Evolutionary conservation across 2,888 invertebrate species (phyloP).

Genomic region (Chelonus formosanus): DNA sequence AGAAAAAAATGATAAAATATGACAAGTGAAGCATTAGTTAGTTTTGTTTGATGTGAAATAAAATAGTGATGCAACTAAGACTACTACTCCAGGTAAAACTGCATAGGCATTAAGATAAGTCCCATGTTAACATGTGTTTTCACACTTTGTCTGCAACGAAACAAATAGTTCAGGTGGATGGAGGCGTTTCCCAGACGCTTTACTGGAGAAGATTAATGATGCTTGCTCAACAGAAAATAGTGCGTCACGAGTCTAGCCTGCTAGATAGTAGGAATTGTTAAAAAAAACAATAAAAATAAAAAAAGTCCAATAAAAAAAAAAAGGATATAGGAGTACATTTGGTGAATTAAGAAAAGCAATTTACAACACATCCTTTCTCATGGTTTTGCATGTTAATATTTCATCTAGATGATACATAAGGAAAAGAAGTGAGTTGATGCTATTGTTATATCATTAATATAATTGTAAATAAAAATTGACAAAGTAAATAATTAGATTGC

Average conservation of each 20-base stretch:
- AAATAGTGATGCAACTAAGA: neutral
- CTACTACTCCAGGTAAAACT: slow-evolving; percentile 15
- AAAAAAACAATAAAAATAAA: slow-evolving; percentile 14
- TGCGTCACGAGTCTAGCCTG: slow-evolving; percentile 8
- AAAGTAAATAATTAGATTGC: neutral
- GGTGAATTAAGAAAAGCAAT: no score
- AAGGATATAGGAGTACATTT: no score
- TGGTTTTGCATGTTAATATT: no score
- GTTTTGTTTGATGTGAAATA: no score
- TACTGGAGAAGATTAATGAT: slow-evolving; percentile 42
- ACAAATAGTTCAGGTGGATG: slow-evolving; percentile 41
- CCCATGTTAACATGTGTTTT: slow-evolving; percentile 43
- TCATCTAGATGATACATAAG: no score
- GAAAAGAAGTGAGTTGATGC: no score
- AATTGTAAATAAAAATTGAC: neutral
- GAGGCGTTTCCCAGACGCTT: slow-evolving; percentile 34
- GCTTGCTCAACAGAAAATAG: slow-evolving; percentile 42
- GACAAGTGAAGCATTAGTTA: no score
- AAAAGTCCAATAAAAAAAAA: neutral
- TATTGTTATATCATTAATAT: neutral
- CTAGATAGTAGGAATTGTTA: slow-evolving; percentile 25
- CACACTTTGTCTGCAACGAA: slow-evolving; percentile 43
- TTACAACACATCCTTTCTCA: no score
- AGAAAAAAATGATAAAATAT: no score
- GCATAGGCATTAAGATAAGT: slow-evolving; percentile 27